Percentiles rank a stretch among this genome's conserved stretches.
These are phyloP conservation scores for Acrocera orbiculus DNA, from an alignment of 2,888 invertebrate genomes.

Conservation along the genomic window DNA sequence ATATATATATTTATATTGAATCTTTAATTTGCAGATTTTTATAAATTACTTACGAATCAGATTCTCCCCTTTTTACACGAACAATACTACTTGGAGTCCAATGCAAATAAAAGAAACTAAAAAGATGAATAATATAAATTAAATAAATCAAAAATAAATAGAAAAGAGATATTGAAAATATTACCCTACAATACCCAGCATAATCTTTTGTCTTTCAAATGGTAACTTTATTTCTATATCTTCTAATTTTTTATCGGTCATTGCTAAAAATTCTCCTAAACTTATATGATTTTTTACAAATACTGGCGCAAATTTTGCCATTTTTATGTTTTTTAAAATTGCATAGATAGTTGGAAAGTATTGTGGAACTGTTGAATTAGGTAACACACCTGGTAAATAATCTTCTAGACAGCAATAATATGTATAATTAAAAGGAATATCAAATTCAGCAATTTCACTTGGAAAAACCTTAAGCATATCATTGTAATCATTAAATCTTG, in stretches of 20 bases:
- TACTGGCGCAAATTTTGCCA: conserved; percentile 18
- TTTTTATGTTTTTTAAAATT: conserved; percentile 20
- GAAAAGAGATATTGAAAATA: conserved; percentile 12
- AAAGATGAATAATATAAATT: no score
- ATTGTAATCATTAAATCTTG: conserved; percentile 24
- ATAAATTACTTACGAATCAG: no score
- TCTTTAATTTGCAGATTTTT: no score
- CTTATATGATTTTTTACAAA: conserved; percentile 22
- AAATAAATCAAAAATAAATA: no score
- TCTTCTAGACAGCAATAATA: conserved; percentile 22
- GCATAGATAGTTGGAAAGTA: conserved; percentile 27
- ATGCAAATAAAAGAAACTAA: no score
- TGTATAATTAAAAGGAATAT: conserved; percentile 22
- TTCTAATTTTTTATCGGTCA: conserved; percentile 20
- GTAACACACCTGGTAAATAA: conserved; percentile 26
- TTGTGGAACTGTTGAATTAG: conserved; percentile 26
- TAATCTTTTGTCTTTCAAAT: conserved; percentile 22
- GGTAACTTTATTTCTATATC: conserved; percentile 22
- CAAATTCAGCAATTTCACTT: conserved; percentile 14
- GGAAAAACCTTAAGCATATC: conserved; percentile 25
- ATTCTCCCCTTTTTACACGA: no score
- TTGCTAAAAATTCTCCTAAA: conserved; percentile 22
- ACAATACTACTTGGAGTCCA: no score
- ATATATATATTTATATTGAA: no score
- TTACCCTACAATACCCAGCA: conserved; percentile 25